A percentile compares a stretch with the other conserved stretches of the same genome.
Evolutionary conservation across 2,113 vertebrate genomes (phyloP).

Genomic region (Sialia sialis): DNA sequence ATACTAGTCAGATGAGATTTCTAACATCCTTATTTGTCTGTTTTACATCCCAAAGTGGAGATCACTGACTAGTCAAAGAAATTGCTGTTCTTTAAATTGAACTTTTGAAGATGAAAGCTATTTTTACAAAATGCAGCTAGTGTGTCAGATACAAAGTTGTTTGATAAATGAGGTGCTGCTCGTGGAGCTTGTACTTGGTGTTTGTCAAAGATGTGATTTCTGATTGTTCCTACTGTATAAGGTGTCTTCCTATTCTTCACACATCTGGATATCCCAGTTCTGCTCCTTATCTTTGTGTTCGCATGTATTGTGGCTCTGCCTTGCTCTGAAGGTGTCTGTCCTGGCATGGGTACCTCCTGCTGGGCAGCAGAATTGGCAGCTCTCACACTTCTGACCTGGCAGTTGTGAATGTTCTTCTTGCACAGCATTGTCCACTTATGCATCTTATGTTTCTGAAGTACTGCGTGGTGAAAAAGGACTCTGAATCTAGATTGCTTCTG

Average conservation of each 20-base stretch:
- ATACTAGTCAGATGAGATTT: not conserved
- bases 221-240: not conserved
- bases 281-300: not conserved
- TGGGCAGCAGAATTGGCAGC: not conserved
- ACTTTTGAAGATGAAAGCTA: not conserved
- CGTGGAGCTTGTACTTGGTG: not conserved
- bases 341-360: not conserved
- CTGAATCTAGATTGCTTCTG: not conserved
- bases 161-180: not conserved
- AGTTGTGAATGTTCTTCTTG: not conserved
- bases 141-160: not conserved
- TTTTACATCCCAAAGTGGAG: not conserved
- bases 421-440: rapidly evolving
- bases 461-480: not conserved
- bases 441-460: not conserved
- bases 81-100: not conserved
- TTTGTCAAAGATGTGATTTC: not conserved
- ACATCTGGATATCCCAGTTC: not conserved
- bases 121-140: not conserved
- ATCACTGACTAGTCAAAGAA: not conserved
- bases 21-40: not conserved
- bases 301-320: not conserved
- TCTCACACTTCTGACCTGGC: not conserved
- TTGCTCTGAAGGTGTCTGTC: not conserved
- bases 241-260: not conserved